Evolutionary conservation across 2,113 vertebrate species (phyloP).

Genomic region (Prionailurus viverrinus): DNA sequence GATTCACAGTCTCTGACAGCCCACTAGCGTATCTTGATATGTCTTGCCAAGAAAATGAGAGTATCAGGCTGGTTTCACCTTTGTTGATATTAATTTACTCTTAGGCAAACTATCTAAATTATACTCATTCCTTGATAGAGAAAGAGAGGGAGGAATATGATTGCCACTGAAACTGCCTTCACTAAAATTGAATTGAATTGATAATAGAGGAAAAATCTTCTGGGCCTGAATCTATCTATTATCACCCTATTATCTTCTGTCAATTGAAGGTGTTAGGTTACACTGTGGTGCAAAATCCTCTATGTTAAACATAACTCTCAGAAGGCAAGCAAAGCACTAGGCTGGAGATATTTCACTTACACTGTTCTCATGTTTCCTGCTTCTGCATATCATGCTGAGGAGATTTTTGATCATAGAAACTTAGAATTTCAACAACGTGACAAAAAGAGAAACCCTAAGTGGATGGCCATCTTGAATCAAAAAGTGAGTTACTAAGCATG

Average conservation of each 20-base stretch:
- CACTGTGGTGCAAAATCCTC: background rate
- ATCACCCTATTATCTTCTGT: background rate
- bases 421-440: background rate
- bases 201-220: background rate
- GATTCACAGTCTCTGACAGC: background rate
- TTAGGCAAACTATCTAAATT: constrained; percentile 30
- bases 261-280: background rate
- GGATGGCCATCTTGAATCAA: background rate
- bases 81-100: constrained; percentile 49
- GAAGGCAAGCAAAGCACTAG: background rate
- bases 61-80: background rate
- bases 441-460: background rate
- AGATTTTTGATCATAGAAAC: background rate
- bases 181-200: background rate
- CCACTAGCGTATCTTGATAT: background rate
- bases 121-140: background rate
- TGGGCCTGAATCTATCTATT: background rate
- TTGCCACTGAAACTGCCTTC: background rate
- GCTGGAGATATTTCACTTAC: background rate
- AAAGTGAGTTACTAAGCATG: background rate
- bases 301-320: background rate
- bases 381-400: background rate
- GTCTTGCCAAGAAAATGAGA: background rate
- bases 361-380: background rate
- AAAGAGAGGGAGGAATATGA: background rate